Percentiles rank a stretch among this genome's conserved stretches.
These are phyloP conservation scores for Vanessa tameamea DNA, from an alignment of 1,140 invertebrate genomes.

Conservation along the genomic window DNA sequence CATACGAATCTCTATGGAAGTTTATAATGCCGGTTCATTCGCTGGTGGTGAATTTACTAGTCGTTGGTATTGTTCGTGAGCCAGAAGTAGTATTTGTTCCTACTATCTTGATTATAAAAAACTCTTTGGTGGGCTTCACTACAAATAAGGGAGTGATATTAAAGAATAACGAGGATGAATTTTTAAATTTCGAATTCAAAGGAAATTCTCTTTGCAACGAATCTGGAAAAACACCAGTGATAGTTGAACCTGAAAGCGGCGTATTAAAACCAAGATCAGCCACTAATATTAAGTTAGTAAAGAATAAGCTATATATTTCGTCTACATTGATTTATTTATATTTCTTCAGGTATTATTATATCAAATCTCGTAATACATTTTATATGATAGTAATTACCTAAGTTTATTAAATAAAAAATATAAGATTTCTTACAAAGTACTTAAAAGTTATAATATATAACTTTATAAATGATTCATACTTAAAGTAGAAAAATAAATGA, in stretches of 20 bases:
- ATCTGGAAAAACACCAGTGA: constrained; percentile 64
- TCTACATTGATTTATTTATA: too few species aligned
- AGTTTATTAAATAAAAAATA: not conserved
- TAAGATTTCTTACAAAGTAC: too few species aligned
- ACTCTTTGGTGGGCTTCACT: constrained; percentile 69
- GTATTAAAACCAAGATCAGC: constrained; percentile 62
- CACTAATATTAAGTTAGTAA: constrained; percentile 64
- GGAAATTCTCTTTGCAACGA: constrained; percentile 72
- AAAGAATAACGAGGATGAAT: constrained; percentile 65
- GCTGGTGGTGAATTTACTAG: constrained; percentile 57
- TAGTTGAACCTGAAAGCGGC: constrained; percentile 61
- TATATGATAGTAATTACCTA: too few species aligned
- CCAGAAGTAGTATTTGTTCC: constrained; percentile 67
- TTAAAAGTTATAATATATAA: too few species aligned
- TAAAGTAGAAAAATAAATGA: not conserved
- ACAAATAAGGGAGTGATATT: constrained; percentile 55
- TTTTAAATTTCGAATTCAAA: constrained; percentile 68
- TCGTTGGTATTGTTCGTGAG: constrained; percentile 68
- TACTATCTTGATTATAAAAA: constrained; percentile 64
- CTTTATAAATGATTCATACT: not conserved
- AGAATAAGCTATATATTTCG: too few species aligned
- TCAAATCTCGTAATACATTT: not conserved
- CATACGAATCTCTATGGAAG: constrained; percentile 72
- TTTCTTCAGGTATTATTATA: too few species aligned
- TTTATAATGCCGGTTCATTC: constrained; percentile 58